These are phyloP conservation scores for Ptychobarbus kaznakovi DNA, from an alignment of 2,797 vertebrate genomes.

Conservation along the genomic window DNA sequence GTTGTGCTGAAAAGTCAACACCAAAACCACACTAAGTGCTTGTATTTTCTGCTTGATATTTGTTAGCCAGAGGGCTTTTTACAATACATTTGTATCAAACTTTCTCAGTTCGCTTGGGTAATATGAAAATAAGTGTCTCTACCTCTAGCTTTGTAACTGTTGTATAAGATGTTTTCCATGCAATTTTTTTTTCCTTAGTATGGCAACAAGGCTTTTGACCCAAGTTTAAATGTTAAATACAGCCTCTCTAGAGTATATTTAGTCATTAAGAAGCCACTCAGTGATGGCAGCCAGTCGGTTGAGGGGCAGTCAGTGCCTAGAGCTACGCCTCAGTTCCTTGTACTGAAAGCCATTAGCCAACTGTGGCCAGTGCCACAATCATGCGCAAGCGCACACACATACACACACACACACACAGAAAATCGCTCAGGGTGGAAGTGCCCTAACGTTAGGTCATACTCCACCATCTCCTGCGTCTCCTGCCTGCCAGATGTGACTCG, in stretches of 20 bases:
- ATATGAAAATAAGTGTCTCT: background rate
- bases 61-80: background rate
- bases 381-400: constrained; percentile 76
- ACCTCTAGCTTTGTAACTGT: background rate
- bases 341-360: constrained; percentile 85
- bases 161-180: background rate
- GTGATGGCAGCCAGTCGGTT: constrained; percentile 49
- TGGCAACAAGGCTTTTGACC: constrained; percentile 39
- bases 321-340: constrained; percentile 66
- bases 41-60: background rate
- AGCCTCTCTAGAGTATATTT: constrained; percentile 56
- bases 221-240: constrained; percentile 47
- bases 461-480: constrained; percentile 86
- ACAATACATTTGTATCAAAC: background rate
- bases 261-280: constrained; percentile 58
- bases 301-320: constrained; percentile 60
- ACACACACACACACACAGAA: constrained; percentile 73
- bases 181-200: constrained; percentile 15
- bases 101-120: background rate
- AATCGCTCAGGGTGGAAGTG: constrained; percentile 87
- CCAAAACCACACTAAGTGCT: background rate
- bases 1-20: background rate
- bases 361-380: constrained; percentile 80
- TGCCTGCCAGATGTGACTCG: constrained; percentile 95
- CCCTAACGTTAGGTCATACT: constrained; percentile 89